Percentiles rank a stretch among this genome's conserved stretches.
These are phyloP conservation scores for Monoplex corrugatus DNA, from an alignment of 2,888 invertebrate genomes.

Conservation along the genomic window DNA sequence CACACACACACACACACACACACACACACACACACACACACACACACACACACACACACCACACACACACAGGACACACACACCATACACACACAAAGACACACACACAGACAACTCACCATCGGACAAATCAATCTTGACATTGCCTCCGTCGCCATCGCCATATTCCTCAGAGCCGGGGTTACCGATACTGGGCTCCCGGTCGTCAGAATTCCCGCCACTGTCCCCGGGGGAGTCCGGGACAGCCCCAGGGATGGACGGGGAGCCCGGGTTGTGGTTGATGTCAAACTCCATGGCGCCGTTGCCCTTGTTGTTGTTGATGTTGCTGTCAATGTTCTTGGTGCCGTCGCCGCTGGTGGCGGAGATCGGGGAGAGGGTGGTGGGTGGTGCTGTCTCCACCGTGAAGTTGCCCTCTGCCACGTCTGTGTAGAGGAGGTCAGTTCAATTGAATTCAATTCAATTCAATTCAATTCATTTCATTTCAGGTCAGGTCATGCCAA, in stretches of 20 bases:
- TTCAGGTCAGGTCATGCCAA: no score
- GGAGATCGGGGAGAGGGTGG: slow-evolving; percentile 63
- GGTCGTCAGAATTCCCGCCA: slow-evolving; percentile 6
- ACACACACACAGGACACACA: no score
- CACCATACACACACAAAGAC: neutral
- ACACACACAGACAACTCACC: neutral
- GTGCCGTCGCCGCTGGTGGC: slow-evolving; percentile 46
- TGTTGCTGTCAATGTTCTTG: slow-evolving; percentile 27
- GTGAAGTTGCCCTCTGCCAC: slow-evolving; percentile 87
- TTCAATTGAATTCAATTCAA: no score
- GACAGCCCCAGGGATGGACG: neutral
- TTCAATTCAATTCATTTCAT: no score
- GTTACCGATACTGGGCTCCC: slow-evolving; percentile 18
- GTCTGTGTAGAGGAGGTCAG: slow-evolving; percentile 78
- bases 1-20: slow-evolving; percentile 38
- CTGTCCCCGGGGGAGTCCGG: neutral
- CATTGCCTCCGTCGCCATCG: slow-evolving; percentile 37
- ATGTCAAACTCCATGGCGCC: slow-evolving; percentile 39
- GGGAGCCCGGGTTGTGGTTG: slow-evolving; percentile 35
- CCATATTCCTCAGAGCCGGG: neutral
- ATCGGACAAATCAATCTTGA: slow-evolving; percentile 36
- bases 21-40: slow-evolving; percentile 36
- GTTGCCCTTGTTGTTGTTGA: slow-evolving; percentile 11
- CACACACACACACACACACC: no score
- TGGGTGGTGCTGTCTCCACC: slow-evolving; percentile 83